A percentile compares a stretch with the other conserved stretches of the same genome.
These are phyloP conservation scores for Eupeodes latifasciatus DNA, from an alignment of 2,888 invertebrate genomes.

Conservation along the genomic window DNA sequence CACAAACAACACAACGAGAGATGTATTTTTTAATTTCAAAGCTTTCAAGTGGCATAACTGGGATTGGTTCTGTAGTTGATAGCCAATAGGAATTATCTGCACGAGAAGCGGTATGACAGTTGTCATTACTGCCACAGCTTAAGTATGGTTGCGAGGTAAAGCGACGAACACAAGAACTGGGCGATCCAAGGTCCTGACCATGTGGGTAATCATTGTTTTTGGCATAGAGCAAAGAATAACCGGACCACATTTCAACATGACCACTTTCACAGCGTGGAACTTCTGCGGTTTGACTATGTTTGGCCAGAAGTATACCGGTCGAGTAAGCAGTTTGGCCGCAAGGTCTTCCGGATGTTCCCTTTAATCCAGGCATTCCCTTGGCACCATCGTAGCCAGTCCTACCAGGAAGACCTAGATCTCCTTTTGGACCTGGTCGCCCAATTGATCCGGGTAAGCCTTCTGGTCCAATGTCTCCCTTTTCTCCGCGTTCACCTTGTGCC, in stretches of 20 bases:
- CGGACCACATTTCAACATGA: constrained; percentile 96
- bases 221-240: constrained; percentile 97
- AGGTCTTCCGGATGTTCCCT: constrained; percentile 89
- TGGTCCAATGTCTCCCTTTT: constrained; percentile 87
- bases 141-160: constrained; percentile 99
- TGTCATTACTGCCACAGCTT: constrained; percentile 97
- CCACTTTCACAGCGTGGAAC: constrained; percentile 94
- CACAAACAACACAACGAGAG: constrained; percentile 97
- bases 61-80: constrained; percentile 94
- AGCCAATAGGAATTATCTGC: constrained; percentile 99
- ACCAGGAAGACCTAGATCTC: constrained; percentile 88
- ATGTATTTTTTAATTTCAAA: constrained; percentile 93
- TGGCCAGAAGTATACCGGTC: constrained; percentile 94
- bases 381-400: constrained; percentile 87
- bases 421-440: constrained; percentile 87
- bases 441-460: constrained; percentile 87
- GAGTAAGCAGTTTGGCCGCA: constrained; percentile 91
- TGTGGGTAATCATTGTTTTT: constrained; percentile 98
- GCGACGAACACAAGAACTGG: constrained; percentile 96
- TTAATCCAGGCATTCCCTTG: constrained; percentile 87
- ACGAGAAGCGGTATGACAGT: constrained; percentile 97
- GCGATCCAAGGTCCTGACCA: constrained; percentile 97
- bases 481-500: constrained; percentile 87
- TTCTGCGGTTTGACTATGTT: constrained; percentile 94
- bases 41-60: constrained; percentile 97